phyloP scores from a whole-genome alignment of 1,140 invertebrate genomes.

The Lamellibrachia luymesi region DNA sequence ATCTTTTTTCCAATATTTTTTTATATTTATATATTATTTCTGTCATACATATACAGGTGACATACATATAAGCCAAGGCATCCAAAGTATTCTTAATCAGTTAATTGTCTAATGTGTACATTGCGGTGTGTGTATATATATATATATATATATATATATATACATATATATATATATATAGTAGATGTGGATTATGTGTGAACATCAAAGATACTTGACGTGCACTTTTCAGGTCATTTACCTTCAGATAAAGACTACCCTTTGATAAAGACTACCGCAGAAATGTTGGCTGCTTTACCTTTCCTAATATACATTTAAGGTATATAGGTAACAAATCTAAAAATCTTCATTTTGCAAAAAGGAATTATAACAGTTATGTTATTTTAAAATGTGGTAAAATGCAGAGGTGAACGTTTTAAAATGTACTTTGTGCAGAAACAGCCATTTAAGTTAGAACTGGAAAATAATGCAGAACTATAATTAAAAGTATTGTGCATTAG shows the following conservation, averaged over 20 bases:
- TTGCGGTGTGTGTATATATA: too few species aligned
- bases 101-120: background rate
- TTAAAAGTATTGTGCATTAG: background rate
- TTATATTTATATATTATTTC: background rate
- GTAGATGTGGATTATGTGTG: background rate
- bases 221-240: background rate
- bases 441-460: background rate
- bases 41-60: background rate
- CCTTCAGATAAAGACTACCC: background rate
- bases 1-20: background rate
- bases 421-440: background rate
- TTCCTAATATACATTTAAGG: background rate
- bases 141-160: too few species aligned
- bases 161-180: background rate
- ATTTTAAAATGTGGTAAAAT: background rate
- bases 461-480: background rate
- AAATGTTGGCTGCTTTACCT: background rate
- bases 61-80: background rate
- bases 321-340: background rate
- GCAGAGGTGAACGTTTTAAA: background rate
- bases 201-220: background rate
- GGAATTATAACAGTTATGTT: background rate
- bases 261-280: background rate
- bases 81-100: background rate
- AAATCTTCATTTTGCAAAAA: background rate